phyloP scores from a whole-genome alignment of 2,888 invertebrate genomes.

The Diaprepes abbreviatus region DNA sequence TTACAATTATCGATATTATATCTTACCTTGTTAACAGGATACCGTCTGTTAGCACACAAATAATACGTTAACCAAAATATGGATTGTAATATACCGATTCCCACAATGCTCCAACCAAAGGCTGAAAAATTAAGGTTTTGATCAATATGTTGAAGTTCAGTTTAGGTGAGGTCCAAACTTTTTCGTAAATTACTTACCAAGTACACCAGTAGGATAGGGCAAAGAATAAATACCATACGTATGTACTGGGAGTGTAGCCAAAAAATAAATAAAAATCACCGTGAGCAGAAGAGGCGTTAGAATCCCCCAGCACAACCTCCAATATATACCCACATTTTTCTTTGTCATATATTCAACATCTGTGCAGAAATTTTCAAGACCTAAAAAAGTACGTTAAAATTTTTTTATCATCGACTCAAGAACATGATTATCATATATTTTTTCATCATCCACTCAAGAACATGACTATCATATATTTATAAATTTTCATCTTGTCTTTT shows the following conservation, averaged over 20 bases:
- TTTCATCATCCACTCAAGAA: too few species aligned
- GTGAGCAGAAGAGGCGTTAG: constrained; percentile 81
- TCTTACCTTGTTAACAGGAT: constrained; percentile 49
- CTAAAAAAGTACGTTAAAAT: too few species aligned
- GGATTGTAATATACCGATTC: constrained; percentile 69
- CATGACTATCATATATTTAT: too few species aligned
- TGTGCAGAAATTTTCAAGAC: constrained; percentile 75
- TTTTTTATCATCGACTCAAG: too few species aligned
- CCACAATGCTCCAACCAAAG: constrained; percentile 71
- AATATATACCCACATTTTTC: constrained; percentile 78
- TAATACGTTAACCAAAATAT: constrained; percentile 68
- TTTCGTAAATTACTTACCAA: too few species aligned
- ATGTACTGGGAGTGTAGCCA: constrained; percentile 73
- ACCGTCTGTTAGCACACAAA: constrained; percentile 59
- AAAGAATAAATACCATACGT: constrained; percentile 70
- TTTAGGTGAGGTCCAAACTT: too few species aligned
- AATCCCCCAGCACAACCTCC: constrained; percentile 85
- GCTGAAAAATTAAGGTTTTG: constrained; percentile 62
- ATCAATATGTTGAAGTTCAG: too few species aligned
- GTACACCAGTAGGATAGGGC: constrained; percentile 64
- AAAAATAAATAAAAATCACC: constrained; percentile 79
- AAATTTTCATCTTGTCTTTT: too few species aligned
- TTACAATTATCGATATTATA: too few species aligned
- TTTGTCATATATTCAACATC: constrained; percentile 88
- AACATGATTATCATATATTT: too few species aligned